Evolutionary conservation across 2,113 vertebrate species (phyloP).

Genomic region (Nasalis larvatus): DNA sequence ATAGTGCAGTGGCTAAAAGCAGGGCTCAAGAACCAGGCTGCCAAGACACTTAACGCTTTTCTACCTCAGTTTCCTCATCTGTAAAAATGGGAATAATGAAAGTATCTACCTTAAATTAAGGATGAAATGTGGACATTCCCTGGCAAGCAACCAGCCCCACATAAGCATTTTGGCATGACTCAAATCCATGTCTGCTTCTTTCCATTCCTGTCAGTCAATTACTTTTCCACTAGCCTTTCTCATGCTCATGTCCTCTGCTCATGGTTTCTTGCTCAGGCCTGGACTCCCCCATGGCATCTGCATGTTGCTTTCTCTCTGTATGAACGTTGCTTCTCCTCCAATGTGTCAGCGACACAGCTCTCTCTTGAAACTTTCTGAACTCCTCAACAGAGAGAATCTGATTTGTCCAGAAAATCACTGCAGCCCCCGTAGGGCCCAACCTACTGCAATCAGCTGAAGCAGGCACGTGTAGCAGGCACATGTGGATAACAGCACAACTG

Average conservation of each 20-base stretch:
- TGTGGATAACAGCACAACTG: background rate
- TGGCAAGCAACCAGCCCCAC: background rate
- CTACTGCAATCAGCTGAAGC: background rate
- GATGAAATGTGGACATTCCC: background rate
- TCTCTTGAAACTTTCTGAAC: background rate
- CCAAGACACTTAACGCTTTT: background rate
- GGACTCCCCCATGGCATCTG: background rate
- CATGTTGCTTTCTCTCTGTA: background rate
- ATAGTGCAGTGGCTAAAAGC: background rate
- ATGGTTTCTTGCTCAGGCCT: background rate
- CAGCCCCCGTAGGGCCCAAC: background rate
- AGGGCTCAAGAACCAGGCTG: background rate
- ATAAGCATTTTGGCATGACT: rapidly evolving
- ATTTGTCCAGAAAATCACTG: background rate
- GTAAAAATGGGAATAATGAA: background rate
- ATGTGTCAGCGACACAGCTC: background rate
- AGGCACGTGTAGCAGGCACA: background rate
- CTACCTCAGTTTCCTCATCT: background rate
- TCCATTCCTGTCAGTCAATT: background rate
- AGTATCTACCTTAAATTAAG: background rate
- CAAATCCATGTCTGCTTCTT: background rate
- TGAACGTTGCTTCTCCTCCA: background rate
- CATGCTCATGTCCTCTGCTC: rapidly evolving
- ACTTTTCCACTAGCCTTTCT: background rate
- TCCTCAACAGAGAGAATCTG: background rate